These are phyloP conservation scores for Oplegnathus fasciatus DNA, from an alignment of 2,113 vertebrate species.

Conservation along the genomic window DNA sequence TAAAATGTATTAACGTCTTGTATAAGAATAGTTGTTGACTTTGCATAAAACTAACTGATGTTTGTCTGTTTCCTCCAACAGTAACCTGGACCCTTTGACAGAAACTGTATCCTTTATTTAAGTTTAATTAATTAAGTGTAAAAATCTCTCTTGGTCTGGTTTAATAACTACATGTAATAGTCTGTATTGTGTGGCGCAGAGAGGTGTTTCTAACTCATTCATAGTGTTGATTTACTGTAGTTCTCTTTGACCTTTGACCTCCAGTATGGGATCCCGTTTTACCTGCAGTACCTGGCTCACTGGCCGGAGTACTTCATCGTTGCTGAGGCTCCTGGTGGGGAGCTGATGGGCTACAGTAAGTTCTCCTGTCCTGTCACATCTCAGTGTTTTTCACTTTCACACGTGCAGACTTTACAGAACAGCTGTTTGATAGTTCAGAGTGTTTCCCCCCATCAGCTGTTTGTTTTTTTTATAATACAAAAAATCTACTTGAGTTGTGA, in stretches of 20 bases:
- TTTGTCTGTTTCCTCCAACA: slow-evolving; percentile 75
- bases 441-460: not conserved
- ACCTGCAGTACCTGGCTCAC: slow-evolving; percentile 96
- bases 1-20: rapidly evolving
- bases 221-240: no score
- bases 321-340: slow-evolving; percentile 95
- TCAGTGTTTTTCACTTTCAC: not conserved
- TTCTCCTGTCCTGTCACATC: not conserved
- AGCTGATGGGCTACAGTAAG: slow-evolving; percentile 98
- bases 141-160: not conserved
- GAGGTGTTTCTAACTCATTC: not conserved
- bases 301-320: slow-evolving; percentile 99
- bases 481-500: not conserved
- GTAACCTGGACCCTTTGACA: slow-evolving; percentile 96
- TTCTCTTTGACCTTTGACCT: slow-evolving; percentile 57
- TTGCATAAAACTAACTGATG: not conserved
- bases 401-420: not conserved
- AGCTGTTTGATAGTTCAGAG: no score
- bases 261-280: slow-evolving; percentile 97
- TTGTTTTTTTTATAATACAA: not conserved
- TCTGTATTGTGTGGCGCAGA: not conserved
- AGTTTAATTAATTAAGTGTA: no score
- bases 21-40: rapidly evolving
- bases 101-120: slow-evolving; percentile 94
- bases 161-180: not conserved